Conservation (phyloP, 2,888 invertebrate genomes). For the Tyria jacobaeae region DNA sequence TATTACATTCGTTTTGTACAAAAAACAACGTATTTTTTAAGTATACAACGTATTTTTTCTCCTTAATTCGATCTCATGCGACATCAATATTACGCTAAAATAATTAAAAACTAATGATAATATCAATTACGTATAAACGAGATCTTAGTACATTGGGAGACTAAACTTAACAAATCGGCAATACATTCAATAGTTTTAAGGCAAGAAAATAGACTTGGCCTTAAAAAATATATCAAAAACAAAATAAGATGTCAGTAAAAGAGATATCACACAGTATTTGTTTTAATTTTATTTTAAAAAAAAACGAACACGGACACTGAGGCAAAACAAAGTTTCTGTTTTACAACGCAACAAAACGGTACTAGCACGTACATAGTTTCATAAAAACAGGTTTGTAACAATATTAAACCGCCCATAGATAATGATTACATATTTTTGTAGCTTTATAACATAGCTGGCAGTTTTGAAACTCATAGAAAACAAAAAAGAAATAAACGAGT, state of each 20-base stretch:
- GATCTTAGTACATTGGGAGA: slow-evolving; percentile 71
- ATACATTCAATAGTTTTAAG: not conserved
- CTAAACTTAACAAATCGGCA: slow-evolving; percentile 15
- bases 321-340: too few species aligned
- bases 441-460: too few species aligned
- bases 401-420: too few species aligned
- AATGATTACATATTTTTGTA: too few species aligned
- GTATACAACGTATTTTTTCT: slow-evolving; percentile 71
- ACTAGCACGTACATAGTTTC: too few species aligned
- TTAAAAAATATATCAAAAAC: not conserved
- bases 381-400: too few species aligned
- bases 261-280: too few species aligned
- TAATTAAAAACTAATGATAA: slow-evolving; percentile 66
- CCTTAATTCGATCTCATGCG: slow-evolving; percentile 69
- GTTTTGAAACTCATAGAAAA: too few species aligned
- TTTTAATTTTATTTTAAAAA: too few species aligned
- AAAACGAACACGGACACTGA: too few species aligned
- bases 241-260: not conserved
- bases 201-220: not conserved
- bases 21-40: slow-evolving; percentile 74
- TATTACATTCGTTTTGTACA: slow-evolving; percentile 83
- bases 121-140: slow-evolving; percentile 82
- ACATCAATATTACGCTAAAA: slow-evolving; percentile 53
- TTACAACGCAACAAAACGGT: too few species aligned
- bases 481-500: too few species aligned